Evolutionary conservation across 2,888 invertebrate species (phyloP).

Genomic region (Molanna angustata): DNA sequence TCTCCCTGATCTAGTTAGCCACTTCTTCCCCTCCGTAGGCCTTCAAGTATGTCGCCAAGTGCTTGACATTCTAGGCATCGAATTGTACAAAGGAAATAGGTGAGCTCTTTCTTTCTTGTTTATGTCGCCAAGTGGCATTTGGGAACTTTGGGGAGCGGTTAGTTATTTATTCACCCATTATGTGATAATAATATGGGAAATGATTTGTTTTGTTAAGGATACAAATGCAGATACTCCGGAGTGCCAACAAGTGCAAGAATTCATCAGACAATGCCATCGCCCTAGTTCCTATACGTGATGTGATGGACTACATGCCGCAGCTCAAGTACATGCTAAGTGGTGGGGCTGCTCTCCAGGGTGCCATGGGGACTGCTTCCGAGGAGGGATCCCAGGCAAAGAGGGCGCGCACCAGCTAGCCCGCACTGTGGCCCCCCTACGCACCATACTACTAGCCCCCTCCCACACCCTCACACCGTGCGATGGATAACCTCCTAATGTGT

Average conservation of each 20-base stretch:
- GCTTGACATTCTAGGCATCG: conserved; percentile 75
- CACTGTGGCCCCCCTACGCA: conserved; percentile 25
- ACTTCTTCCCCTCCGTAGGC: conserved; percentile 76
- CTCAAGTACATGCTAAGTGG: conserved; percentile 76
- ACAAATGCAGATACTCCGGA: conserved; percentile 73
- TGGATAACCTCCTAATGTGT: too few species aligned
- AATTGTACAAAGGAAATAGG: conserved; percentile 81
- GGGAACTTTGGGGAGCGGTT: too few species aligned
- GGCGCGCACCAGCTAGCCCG: conserved; percentile 45
- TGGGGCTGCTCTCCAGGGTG: conserved; percentile 32
- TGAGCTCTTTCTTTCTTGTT: conserved; percentile 37
- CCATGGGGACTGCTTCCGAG: conserved; percentile 35
- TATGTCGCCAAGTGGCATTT: not conserved
- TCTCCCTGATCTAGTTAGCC: conserved; percentile 73
- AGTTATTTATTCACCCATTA: too few species aligned
- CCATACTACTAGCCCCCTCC: conserved; percentile 4
- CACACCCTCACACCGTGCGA: too few species aligned
- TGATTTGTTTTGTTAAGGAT: conserved; percentile 57
- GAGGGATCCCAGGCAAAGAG: conserved; percentile 40
- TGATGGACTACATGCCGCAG: conserved; percentile 83
- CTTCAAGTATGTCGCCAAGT: conserved; percentile 74
- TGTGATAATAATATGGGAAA: not conserved
- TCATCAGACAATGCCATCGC: conserved; percentile 71
- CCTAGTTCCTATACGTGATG: conserved; percentile 77
- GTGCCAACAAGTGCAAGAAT: conserved; percentile 68